Evolutionary conservation across 2,888 invertebrate genomes (phyloP).

Genomic region (Caradrina kadenii): DNA sequence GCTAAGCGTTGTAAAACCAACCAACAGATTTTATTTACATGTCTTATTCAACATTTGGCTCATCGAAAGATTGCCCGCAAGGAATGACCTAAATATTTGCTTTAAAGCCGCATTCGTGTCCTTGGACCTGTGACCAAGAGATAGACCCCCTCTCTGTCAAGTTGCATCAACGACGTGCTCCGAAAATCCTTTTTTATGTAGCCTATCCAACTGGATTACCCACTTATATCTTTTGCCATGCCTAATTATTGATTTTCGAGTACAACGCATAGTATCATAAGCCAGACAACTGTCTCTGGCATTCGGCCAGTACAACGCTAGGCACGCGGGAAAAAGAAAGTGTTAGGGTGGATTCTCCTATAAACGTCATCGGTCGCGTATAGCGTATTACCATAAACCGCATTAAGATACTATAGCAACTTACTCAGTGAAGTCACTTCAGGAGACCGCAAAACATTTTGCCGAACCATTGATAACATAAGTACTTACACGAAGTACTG

Average conservation of each 20-base stretch:
- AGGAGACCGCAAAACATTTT: neutral
- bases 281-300: constrained; percentile 46
- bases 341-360: neutral
- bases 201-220: neutral
- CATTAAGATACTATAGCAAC: neutral
- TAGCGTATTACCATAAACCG: neutral
- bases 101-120: neutral
- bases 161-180: neutral
- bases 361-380: neutral
- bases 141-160: neutral
- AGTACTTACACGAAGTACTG: too few relatives aligned
- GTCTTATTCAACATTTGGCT: neutral
- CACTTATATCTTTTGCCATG: neutral
- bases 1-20: constrained; percentile 1
- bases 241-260: constrained; percentile 35
- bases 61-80: neutral
- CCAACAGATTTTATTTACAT: neutral
- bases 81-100: neutral
- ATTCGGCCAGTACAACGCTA: constrained; percentile 30
- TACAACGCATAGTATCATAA: constrained; percentile 26
- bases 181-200: neutral
- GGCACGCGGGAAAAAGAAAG: constrained; percentile 3
- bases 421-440: neutral
- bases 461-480: too few relatives aligned
- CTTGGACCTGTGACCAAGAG: neutral